A percentile compares a stretch with the other conserved stretches of the same genome.
Conservation (phyloP, 2,797 vertebrate species). For the Synanceia verrucosa region DNA sequence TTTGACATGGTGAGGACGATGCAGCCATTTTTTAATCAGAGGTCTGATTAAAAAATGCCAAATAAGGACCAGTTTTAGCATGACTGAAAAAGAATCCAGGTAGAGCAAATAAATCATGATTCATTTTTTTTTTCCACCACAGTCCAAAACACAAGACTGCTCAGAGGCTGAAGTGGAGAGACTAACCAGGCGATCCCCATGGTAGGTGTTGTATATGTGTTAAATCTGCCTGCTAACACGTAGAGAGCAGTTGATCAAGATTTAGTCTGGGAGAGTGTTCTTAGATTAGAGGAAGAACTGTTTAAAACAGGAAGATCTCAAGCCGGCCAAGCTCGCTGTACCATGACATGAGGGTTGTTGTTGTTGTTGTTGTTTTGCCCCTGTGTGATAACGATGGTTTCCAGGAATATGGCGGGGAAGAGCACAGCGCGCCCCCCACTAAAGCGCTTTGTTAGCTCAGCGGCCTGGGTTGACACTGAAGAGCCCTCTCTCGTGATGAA, state of each 20-base stretch:
- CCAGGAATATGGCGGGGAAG: slow-evolving; percentile 87
- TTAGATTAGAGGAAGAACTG: not conserved
- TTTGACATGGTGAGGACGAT: slow-evolving; percentile 83
- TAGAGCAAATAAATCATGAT: not conserved
- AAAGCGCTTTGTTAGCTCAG: slow-evolving; percentile 91
- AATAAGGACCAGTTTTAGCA: not conserved
- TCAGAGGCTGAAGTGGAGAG: slow-evolving; percentile 82
- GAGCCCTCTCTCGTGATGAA: slow-evolving; percentile 82
- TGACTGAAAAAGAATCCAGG: not conserved
- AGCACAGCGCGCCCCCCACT: slow-evolving; percentile 86
- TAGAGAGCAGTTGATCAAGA: not conserved
- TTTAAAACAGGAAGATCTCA: not conserved
- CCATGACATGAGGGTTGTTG: slow-evolving; percentile 34
- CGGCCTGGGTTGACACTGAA: slow-evolving; percentile 88
- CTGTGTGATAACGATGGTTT: slow-evolving; percentile 70
- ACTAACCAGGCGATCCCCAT: slow-evolving; percentile 86
- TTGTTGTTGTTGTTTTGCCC: slow-evolving; percentile 54
- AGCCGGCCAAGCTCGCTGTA: not conserved
- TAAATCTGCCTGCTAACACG: not conserved
- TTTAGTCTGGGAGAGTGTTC: not conserved
- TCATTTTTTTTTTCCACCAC: slow-evolving; percentile 25
- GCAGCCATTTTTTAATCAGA: too few species aligned
- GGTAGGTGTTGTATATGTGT: slow-evolving; percentile 77
- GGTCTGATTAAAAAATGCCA: too few species aligned
- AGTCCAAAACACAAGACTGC: slow-evolving; percentile 77